Base-by-base conservation (phyloP, 2,797 vertebrate species). In the Hylomyscus alleni region DNA sequence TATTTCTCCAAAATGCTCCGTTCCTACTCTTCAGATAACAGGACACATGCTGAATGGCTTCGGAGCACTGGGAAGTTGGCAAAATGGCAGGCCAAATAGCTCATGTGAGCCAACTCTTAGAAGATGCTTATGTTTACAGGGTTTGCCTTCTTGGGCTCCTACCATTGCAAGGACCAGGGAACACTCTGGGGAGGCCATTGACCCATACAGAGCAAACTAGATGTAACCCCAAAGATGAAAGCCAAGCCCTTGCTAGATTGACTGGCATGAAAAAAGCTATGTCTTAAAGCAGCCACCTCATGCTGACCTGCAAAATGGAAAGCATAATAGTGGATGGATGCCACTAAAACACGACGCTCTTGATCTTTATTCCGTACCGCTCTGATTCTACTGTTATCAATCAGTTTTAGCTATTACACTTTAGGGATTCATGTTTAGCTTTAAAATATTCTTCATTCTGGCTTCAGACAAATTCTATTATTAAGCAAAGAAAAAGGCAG, bases 21-120 rank as follows among this genome's bases (percentile, higher is more conserved):
- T 82, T 84, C 19, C 60, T 22, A 65, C 44, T 84, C 40, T 84
- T 84, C 40, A 84, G 40, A 65, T 3, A 84, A 62, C 44, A 67
- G 34, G 44, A 22, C 11, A 22, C 19, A 15, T 24, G 31, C 62
- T 52, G 44, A n/a, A 86, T 67, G 31, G 44, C 62, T 86, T 52
- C 3, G 20, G 31, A 52, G 12, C 58, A 86, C 44, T 86, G 20
- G 44, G 20, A 86, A 86, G 31, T 69, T 86, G 62, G 83, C 44
- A 67, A 60, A 37, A 94, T 85, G 26, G 3, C 26, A 9, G 67
- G 69, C 58, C 88, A 54, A 62, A 56, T 65, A 62, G 52, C 44
- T 86, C 47, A 89, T 47, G 22, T 86, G 56, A 93, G 34, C 81
- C 56, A 54, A 96, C 82, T 75, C 24, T 90, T 92, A 47, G 73